Base-by-base conservation (phyloP, 1,140 invertebrate genomes). In the Cherax destructor region DNA sequence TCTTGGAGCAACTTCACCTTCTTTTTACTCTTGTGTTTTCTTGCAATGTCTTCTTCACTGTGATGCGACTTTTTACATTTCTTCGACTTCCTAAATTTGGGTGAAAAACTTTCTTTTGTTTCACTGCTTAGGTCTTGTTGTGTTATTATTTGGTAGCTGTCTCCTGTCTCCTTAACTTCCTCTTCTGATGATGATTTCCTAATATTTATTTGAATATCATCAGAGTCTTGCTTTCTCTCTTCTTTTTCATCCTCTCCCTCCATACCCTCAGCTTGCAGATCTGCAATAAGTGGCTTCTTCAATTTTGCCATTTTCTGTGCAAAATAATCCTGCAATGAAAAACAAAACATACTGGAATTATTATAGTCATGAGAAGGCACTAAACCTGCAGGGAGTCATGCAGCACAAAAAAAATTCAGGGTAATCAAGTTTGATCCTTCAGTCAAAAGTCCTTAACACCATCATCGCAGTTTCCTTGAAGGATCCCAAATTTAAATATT, bases 231-330 rank as follows among this genome's bases (percentile, higher is more conserved):
- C 5, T 24, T 74, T 30, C 24, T 30, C 69, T 74, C 69, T 30
- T 74, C 24, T 30, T 16, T 69, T 21, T 24, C 69, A 1, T 30
- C n/a, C 59, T 69, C 81, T 83, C 47, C 59, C 56, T 3, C 24
- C 5, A 61, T 83, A 24, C 47, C 61, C 47, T 65, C 59, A 16
- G 30, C 59, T 69, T 50, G 47, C 4, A 74, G 47, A 56, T 80
- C 49, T 74, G 49, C 4, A 11, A 56, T 49, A 1, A 9, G 21
- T 69, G 18, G 5, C 2, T 21, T 41, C 49, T 52, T 76, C 21
- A 56, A 24, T 4, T 59, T 13, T 88, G 74, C 86, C 78, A 83
- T 78, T 79, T 83, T 83, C 81, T 83, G 81, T 16, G 56, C 59
- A 69, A 83, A 83, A 69, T 83, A 83, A 21, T 83, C 81, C 81